Percentiles rank a stretch among this genome's conserved stretches.
phyloP scores from a whole-genome alignment of 2,113 vertebrate genomes.

The Phasianus colchicus region DNA sequence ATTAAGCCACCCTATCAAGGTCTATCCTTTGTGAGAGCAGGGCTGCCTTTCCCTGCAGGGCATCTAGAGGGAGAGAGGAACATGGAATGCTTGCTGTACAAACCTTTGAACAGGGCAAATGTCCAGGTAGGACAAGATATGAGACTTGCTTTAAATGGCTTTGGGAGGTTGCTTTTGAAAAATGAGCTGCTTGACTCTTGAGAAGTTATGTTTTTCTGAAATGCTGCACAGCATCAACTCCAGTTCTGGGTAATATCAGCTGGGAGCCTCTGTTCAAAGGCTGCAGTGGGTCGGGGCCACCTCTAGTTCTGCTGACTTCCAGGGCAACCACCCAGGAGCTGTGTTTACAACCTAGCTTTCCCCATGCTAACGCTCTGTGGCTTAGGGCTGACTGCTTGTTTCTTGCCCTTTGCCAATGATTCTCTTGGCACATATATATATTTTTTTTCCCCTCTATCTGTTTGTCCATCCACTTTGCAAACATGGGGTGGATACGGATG shows the following conservation, averaged over 20 bases:
- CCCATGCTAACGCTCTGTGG: background rate
- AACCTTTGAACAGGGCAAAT: background rate
- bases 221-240: background rate
- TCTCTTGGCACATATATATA: background rate
- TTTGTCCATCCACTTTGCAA: background rate
- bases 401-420: background rate
- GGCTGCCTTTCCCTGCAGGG: background rate
- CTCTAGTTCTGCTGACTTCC: background rate
- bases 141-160: background rate
- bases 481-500: fast-evolving
- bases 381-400: background rate
- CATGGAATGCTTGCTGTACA: background rate
- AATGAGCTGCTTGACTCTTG: background rate
- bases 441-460: background rate
- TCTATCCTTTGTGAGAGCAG: background rate
- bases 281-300: background rate
- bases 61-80: background rate
- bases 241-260: fast-evolving
- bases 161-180: background rate
- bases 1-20: background rate
- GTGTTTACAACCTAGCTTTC: background rate
- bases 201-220: background rate
- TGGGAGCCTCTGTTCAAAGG: background rate
- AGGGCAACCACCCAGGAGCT: background rate
- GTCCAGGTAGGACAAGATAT: background rate